Evolutionary conservation across 2,888 invertebrate genomes (phyloP), one percentile per base, ranked within the genome.

Genomic region (Euproctis similis): DNA sequence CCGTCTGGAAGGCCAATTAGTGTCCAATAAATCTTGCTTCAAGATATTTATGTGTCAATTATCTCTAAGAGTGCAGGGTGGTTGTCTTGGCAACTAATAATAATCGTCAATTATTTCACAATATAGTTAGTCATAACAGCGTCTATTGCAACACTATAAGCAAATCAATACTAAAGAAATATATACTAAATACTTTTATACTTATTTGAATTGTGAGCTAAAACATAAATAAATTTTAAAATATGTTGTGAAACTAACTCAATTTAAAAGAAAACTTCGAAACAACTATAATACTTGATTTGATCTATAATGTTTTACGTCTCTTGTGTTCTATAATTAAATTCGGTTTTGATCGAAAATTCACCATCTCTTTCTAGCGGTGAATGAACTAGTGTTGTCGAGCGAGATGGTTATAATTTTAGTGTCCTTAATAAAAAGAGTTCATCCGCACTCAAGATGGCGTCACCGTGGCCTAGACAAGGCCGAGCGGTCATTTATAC

Each of bases 401-500:
- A 81, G 64, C 47, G 64, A 63, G 78, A 76, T 58, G 54, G 46
- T 42, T 43, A 65, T 57, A 61, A 59, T 63, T 71, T 70, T 59
- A 43, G 61, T 67, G 64, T 67, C 64, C 69, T n/a, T 51, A 73
- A 75, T 73, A 75, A 76, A 78, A 78, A 61, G 61, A 71, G 69
- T 73, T 63, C 70, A 65, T 71, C 65, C 60, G 63, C 67, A 70
- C 68, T 62, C 68, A 69, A 73, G 67, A 78, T 84, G 82, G 80
- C 82, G 82, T 84, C 82, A 81, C 64, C 73, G 68, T 67, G 82
- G 81, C 82, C 82, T 84, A 82, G 82, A 80, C 82, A 82, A 82
- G 82, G 82, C 80, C 82, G 82, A 67, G 66, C 81, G 78, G 80
- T 76, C 78, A 71, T 76, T 78, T 72, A 59, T 72, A 74, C 71